Evolutionary conservation across 2,888 invertebrate genomes (phyloP), one percentile per base, ranked within the genome.

Genomic region (Mycalesis mineus): DNA sequence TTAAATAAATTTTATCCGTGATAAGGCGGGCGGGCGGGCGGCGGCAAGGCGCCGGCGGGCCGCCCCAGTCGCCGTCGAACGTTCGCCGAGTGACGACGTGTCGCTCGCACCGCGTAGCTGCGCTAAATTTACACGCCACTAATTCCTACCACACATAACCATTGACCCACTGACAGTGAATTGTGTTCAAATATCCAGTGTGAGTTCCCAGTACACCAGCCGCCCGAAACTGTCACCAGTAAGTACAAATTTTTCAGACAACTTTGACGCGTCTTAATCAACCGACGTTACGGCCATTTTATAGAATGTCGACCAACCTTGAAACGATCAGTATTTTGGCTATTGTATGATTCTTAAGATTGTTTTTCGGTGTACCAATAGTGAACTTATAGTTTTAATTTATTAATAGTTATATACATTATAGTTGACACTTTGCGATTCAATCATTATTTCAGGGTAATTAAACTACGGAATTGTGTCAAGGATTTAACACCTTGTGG

Each of bases 1-100:
- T 86, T 83, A 87, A 84, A 88, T 86, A 82, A 82, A 87, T 87
- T 86, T 87, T 80, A 86, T 85, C 86, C 78, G 78, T 86, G 87
- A 87, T 85, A 84, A 84, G 82, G 77, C 75, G 85, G 68, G 82
- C 22, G 82, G 81, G 83, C 79, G 85, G 76, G 75, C 68, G 70
- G 80, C 74, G 78, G 80, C 75, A 77, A 78, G 84, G 85, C 84
- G 87, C 85, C 85, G 79, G 66, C 74, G 73, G 76, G 85, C 73
- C 84, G 84, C 79, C 82, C 83, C 74, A 87, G 87, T 86, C 78
- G 74, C 78, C 82, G 77, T 75, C 77, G 77, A 78, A 69, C 81
- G 78, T 70, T 74, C 77, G 72, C 72, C 63, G 71, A 65, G 75
- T 72, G 73, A 74, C 76, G 72, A 77, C 83, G 84, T 73, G 70